Percentiles rank a stretch among this genome's conserved stretches.
phyloP scores from a whole-genome alignment of 2,113 vertebrate genomes.

The Connochaetes taurinus region DNA sequence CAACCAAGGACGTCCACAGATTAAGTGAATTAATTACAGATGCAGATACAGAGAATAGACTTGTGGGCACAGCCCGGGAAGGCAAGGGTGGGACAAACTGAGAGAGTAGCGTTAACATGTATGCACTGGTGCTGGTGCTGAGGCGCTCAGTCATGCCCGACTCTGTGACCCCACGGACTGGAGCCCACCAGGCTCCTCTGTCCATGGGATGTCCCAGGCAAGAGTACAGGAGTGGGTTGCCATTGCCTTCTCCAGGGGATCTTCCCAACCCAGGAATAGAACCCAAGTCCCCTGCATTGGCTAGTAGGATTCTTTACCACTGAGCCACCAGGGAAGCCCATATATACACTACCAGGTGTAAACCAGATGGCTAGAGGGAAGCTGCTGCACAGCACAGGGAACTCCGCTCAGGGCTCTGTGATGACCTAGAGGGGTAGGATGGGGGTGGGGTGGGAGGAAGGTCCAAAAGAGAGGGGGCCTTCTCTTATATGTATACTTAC shows the following conservation, averaged over 20 bases:
- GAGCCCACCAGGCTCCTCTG: not conserved
- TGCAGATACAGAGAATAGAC: not conserved
- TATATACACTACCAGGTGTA: not conserved
- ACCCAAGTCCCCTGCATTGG: not conserved
- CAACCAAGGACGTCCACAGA: not conserved
- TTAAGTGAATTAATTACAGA: not conserved
- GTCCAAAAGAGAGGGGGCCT: not conserved
- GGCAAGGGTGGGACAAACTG: not conserved
- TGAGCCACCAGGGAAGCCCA: not conserved
- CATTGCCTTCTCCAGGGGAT: not conserved
- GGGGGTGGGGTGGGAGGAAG: not conserved
- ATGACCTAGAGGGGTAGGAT: not conserved
- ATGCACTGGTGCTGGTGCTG: not conserved
- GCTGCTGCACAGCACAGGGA: not conserved
- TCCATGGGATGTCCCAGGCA: not conserved
- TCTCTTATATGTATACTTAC: not conserved
- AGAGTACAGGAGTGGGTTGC: not conserved
- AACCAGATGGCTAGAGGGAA: not conserved
- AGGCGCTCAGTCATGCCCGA: accelerated
- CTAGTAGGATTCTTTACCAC: not conserved
- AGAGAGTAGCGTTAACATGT: not conserved
- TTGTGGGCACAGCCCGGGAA: not conserved
- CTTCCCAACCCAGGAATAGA: not conserved
- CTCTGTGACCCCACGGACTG: not conserved
- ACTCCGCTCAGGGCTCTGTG: not conserved